A percentile compares a stretch with the other conserved stretches of the same genome.
Evolutionary conservation across 2,888 invertebrate genomes (phyloP).

Genomic region (Ceriagrion tenellum): DNA sequence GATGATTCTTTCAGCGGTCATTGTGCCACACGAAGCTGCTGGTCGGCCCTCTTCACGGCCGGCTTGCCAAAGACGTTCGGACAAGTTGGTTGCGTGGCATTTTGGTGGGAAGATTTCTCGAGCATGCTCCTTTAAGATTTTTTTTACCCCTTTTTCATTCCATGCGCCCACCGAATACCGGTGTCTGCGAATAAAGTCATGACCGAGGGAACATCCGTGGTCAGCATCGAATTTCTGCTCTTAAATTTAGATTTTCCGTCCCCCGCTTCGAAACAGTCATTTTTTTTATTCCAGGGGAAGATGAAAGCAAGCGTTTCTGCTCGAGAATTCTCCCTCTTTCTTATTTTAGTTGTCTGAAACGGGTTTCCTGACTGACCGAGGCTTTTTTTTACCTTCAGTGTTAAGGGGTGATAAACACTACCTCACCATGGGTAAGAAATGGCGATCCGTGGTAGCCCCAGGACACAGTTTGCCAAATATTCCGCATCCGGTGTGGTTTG

Average conservation of each 20-base stretch:
- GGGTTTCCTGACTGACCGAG: neutral
- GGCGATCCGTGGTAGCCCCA: neutral
- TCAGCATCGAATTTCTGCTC: neutral
- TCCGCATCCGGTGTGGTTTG: neutral
- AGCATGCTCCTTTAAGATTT: neutral
- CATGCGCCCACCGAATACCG: neutral
- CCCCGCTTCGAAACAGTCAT: neutral
- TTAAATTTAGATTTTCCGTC: neutral
- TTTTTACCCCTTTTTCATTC: neutral
- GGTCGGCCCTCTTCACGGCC: neutral
- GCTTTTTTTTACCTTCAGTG: neutral
- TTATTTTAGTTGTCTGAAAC: neutral
- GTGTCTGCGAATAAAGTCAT: neutral
- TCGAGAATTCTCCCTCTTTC: neutral
- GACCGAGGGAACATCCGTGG: neutral
- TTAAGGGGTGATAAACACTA: neutral
- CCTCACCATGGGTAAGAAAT: neutral
- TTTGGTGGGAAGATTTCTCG: neutral
- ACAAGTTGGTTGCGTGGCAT: neutral
- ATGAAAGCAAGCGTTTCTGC: neutral
- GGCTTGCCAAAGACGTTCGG: neutral
- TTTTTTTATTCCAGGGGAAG: neutral
- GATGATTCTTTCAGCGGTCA: neutral
- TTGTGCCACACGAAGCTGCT: too few species aligned
- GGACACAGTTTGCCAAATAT: neutral